A percentile compares a stretch with the other conserved stretches of the same genome.
phyloP scores from a whole-genome alignment of 2,797 vertebrate genomes.

The Craterocephalus amniculus region DNA sequence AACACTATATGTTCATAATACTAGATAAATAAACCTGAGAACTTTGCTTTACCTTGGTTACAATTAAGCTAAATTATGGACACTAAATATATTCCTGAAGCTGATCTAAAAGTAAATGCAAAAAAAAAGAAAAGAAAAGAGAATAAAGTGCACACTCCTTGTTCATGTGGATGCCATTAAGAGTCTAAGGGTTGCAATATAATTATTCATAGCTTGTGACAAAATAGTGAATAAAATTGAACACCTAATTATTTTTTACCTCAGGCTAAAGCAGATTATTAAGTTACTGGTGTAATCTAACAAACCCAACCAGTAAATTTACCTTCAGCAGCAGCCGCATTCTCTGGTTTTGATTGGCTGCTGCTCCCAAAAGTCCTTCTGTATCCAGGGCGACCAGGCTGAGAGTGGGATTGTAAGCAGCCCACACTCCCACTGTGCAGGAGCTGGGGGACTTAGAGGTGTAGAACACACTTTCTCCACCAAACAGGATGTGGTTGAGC shows the following conservation, averaged over 20 bases:
- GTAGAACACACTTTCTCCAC: slow-evolving; percentile 81
- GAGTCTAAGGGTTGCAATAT: not conserved
- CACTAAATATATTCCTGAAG: too few species aligned
- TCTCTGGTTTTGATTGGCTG: slow-evolving; percentile 84
- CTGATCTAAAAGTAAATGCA: not conserved
- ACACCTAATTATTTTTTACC: not conserved
- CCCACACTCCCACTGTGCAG: slow-evolving; percentile 88
- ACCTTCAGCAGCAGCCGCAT: slow-evolving; percentile 87
- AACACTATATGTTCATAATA: not conserved
- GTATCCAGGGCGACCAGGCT: slow-evolving; percentile 84
- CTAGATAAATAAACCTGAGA: not conserved
- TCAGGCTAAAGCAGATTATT: not conserved
- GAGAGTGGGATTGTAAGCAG: slow-evolving; percentile 79
- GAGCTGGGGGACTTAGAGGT: slow-evolving; percentile 87
- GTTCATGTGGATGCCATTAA: not conserved
- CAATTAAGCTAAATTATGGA: not conserved
- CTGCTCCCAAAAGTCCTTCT: slow-evolving; percentile 85
- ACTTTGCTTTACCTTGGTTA: not conserved
- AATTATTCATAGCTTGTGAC: not conserved
- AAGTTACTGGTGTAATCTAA: not conserved
- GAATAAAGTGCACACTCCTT: not conserved
- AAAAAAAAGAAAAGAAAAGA: not conserved
- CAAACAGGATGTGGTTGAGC: slow-evolving; percentile 85
- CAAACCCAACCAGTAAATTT: not conserved
- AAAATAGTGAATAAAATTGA: too few species aligned